Conservation (phyloP, 1,140 invertebrate genomes). For the Pseudoatta argentina region DNA sequence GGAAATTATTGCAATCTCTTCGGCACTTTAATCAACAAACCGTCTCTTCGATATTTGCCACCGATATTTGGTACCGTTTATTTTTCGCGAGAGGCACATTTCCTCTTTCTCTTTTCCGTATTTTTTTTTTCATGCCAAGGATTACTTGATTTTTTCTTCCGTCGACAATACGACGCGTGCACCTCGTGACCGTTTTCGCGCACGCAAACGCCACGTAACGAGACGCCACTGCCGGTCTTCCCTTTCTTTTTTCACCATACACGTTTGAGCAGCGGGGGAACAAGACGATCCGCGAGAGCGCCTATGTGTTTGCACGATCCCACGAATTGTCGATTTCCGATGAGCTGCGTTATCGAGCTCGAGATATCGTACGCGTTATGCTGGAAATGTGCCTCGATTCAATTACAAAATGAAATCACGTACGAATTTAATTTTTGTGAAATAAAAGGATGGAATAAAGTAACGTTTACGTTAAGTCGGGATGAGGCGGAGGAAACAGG, state of each 20-base stretch:
- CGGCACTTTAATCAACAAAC: not conserved
- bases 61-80: not conserved
- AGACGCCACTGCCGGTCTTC: constrained; percentile 38
- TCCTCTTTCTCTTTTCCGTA: not conserved
- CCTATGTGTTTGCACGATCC: not conserved
- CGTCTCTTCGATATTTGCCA: too few relatives aligned
- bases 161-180: constrained; percentile 4
- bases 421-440: not conserved
- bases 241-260: constrained; percentile 46
- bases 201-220: constrained; percentile 67
- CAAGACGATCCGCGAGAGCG: not conserved
- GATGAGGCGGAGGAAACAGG: not conserved
- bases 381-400: not conserved
- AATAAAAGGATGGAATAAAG: not conserved
- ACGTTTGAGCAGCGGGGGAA: not conserved
- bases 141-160: constrained; percentile 44
- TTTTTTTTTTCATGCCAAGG: constrained; percentile 47
- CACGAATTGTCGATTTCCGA: constrained; percentile 24
- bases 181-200: constrained; percentile 51
- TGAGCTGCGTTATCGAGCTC: not conserved
- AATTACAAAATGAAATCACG: not conserved
- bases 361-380: not conserved
- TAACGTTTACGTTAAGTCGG: not conserved
- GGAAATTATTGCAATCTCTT: not conserved
- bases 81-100: not conserved